phyloP scores from a whole-genome alignment of 2,888 invertebrate genomes.

The Dicycla oo region DNA sequence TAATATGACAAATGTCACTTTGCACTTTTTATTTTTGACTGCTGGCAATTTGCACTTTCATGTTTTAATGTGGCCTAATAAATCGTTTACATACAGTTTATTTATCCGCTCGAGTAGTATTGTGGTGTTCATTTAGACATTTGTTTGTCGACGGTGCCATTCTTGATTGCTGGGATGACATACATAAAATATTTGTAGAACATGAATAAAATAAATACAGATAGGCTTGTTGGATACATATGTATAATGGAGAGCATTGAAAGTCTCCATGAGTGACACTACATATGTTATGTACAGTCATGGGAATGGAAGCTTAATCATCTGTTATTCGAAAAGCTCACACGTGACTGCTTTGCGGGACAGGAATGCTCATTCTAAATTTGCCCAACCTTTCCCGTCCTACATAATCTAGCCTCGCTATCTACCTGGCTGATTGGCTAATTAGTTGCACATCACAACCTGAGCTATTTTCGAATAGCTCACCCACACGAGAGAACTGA shows the following conservation, averaged over 20 bases:
- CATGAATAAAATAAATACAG: neutral
- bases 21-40: neutral
- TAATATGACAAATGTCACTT: neutral
- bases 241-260: neutral
- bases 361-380: neutral
- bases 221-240: no score
- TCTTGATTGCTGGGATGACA: constrained; percentile 9
- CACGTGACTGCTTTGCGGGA: no score
- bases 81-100: constrained; percentile 31
- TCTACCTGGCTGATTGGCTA: neutral
- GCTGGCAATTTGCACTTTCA: neutral
- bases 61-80: neutral
- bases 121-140: constrained; percentile 24
- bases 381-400: no score
- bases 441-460: neutral
- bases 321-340: no score
- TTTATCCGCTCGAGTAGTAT: constrained; percentile 21
- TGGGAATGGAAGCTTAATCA: no score
- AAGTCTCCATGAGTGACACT: neutral
- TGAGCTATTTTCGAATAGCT: neutral
- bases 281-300: neutral
- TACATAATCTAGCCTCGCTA: neutral
- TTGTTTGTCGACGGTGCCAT: constrained; percentile 37
- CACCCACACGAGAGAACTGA: neutral
- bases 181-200: neutral